Evolutionary conservation across 2,113 vertebrate species (phyloP).

Genomic region (Tursiops truncatus): DNA sequence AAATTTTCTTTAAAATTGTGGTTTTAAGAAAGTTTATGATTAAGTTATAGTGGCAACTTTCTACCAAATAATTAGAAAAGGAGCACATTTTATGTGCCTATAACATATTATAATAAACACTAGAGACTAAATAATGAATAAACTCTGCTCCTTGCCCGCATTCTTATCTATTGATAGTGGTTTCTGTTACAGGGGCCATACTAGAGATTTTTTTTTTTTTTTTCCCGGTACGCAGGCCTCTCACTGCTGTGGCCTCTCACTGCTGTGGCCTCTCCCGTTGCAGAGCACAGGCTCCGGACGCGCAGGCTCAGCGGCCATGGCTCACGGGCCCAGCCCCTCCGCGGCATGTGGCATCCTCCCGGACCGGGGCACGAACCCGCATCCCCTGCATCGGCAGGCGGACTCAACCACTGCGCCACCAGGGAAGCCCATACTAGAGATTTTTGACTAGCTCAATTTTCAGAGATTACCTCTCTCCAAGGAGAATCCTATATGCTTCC

Average conservation of each 20-base stretch:
- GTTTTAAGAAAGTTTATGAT: not conserved
- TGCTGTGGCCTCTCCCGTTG: too few species aligned
- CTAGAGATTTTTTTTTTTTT: not conserved
- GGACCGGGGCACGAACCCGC: accelerated
- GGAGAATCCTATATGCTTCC: not conserved
- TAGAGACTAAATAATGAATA: not conserved
- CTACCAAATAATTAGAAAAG: not conserved
- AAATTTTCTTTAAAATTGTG: not conserved
- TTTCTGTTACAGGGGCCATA: not conserved
- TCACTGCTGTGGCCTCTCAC: too few species aligned
- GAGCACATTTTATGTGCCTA: not conserved
- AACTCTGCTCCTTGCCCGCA: not conserved
- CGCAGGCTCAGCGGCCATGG: too few species aligned
- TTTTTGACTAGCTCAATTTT: not conserved
- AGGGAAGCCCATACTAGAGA: not conserved
- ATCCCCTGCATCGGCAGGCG: too few species aligned
- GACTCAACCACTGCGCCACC: too few species aligned
- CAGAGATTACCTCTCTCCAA: not conserved
- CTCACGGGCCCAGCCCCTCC: too few species aligned
- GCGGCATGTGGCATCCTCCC: too few species aligned
- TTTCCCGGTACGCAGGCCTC: too few species aligned
- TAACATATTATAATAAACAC: not conserved
- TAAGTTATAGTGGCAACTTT: not conserved
- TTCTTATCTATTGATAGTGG: not conserved
- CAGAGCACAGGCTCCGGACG: too few species aligned